phyloP scores from a whole-genome alignment of 1,140 invertebrate genomes.

The Leucophenga varia region DNA sequence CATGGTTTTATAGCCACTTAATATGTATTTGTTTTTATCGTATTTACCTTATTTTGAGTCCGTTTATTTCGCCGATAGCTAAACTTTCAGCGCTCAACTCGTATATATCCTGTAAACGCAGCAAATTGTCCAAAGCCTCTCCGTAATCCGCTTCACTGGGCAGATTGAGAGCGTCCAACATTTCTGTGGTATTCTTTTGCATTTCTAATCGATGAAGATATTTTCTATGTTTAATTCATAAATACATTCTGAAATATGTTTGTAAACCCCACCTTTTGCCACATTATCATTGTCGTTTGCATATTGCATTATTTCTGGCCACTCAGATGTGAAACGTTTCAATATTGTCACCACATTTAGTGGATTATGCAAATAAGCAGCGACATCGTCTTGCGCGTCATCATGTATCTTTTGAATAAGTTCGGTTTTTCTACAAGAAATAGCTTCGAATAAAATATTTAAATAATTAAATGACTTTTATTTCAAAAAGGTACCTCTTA shows the following conservation, averaged over 20 bases:
- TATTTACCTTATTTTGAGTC: constrained; percentile 41
- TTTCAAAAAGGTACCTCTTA: constrained; percentile 5
- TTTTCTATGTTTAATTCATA: too few species aligned
- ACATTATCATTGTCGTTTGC: constrained; percentile 21
- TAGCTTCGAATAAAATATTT: background rate
- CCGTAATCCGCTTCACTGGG: constrained; percentile 44
- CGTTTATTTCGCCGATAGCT: constrained; percentile 39
- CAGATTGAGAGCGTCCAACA: constrained; percentile 9
- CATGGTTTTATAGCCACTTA: too few species aligned
- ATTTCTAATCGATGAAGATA: too few species aligned
- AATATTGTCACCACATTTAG: constrained; percentile 96
- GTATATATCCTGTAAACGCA: constrained; percentile 43
- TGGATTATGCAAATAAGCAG: constrained; percentile 87
- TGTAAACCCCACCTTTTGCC: background rate
- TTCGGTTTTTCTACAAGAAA: constrained; percentile 60
- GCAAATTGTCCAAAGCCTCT: constrained; percentile 26
- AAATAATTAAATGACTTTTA: background rate
- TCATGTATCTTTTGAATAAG: constrained; percentile 72
- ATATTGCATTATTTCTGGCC: constrained; percentile 59
- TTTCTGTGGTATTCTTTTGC: too few species aligned
- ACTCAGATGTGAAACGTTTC: constrained; percentile 88
- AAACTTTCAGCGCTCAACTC: constrained; percentile 32
- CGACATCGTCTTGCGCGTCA: constrained; percentile 72
- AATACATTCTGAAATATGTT: too few species aligned
- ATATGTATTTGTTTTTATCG: constrained; percentile 6